phyloP scores from a whole-genome alignment of 2,113 vertebrate genomes.

The cattle (Bos taurus) region DNA sequence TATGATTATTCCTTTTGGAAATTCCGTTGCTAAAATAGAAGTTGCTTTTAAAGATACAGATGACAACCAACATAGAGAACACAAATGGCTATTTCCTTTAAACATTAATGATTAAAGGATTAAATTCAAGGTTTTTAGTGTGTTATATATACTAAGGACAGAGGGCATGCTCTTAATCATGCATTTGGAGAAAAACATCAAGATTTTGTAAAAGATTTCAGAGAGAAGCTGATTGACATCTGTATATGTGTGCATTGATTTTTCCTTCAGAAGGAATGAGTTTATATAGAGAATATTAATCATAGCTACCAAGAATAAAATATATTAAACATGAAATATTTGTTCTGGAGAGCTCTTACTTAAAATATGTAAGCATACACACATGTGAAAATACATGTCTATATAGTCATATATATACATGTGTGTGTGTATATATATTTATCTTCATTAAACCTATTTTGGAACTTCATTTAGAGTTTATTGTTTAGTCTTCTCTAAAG shows the following conservation, averaged over 20 bases:
- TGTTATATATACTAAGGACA: conserved; percentile 32
- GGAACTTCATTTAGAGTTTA: neutral
- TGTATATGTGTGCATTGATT: conserved; percentile 38
- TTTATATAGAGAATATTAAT: conserved; percentile 10
- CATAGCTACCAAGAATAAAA: neutral
- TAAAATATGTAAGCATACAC: neutral
- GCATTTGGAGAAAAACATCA: conserved; percentile 50
- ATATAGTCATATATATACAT: neutral
- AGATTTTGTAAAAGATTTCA: conserved; percentile 36
- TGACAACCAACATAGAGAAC: neutral
- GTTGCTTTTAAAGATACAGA: conserved; percentile 1
- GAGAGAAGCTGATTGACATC: conserved; percentile 21
- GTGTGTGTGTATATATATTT: neutral
- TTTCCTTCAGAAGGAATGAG: conserved; percentile 35
- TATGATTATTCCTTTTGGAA: conserved; percentile 35
- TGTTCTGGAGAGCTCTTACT: neutral
- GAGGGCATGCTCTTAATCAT: conserved; percentile 22
- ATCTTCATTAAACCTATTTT: neutral
- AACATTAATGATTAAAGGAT: conserved; percentile 31
- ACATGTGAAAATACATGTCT: neutral
- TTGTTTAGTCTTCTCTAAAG: neutral
- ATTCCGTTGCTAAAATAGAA: conserved; percentile 34
- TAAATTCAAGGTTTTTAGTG: conserved; percentile 36
- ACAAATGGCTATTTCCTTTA: conserved; percentile 48
- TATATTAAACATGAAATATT: neutral